phyloP scores from a whole-genome alignment of 2,888 invertebrate species.

The Diaphora mendica region DNA sequence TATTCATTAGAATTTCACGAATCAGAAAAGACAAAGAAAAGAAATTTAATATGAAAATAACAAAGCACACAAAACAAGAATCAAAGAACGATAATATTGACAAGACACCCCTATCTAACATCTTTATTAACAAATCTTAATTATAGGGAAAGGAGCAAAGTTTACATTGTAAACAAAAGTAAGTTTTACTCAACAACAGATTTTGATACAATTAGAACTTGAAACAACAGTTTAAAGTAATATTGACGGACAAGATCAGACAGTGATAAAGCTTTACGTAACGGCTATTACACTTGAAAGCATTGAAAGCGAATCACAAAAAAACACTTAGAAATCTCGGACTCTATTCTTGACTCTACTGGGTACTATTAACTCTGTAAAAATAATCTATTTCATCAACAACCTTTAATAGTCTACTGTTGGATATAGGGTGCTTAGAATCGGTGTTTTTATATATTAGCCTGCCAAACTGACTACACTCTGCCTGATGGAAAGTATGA shows the following conservation, averaged over 20 bases:
- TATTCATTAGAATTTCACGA: not conserved
- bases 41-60: constrained; percentile 10
- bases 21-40: not conserved
- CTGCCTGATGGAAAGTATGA: too few relatives aligned
- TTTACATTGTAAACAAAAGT: constrained; percentile 57
- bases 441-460: too few relatives aligned
- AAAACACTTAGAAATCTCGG: too few relatives aligned
- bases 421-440: too few relatives aligned
- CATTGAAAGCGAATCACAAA: not conserved
- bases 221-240: constrained; percentile 52
- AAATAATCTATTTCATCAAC: too few relatives aligned
- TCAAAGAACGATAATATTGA: constrained; percentile 32
- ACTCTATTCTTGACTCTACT: too few relatives aligned
- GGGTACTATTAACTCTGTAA: too few relatives aligned
- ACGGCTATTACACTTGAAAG: not conserved
- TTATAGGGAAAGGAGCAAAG: constrained; percentile 59
- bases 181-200: constrained; percentile 61
- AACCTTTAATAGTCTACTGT: too few relatives aligned
- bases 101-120: constrained; percentile 35
- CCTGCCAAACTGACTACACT: too few relatives aligned
- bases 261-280: constrained; percentile 24
- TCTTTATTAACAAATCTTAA: constrained; percentile 62
- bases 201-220: constrained; percentile 67
- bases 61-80: constrained; percentile 24
- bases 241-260: constrained; percentile 37